Evolutionary conservation across 2,888 invertebrate species (phyloP).

Genomic region (Clanis bilineata): DNA sequence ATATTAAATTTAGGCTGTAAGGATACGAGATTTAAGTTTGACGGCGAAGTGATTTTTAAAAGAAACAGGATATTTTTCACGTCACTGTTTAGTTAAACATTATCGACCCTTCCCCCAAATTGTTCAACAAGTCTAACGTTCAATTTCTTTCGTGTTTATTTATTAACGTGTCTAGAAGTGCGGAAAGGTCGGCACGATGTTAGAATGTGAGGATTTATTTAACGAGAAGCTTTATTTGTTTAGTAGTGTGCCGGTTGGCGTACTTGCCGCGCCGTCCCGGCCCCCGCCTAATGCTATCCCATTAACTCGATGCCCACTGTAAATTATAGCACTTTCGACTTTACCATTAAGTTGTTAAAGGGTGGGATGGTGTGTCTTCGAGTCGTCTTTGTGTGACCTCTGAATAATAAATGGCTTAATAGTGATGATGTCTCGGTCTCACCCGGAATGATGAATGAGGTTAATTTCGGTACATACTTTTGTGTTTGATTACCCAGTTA

Average conservation of each 20-base stretch:
- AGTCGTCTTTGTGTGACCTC: conserved; percentile 30
- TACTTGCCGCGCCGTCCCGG: too few relatives aligned
- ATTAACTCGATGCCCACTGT: conserved; percentile 55
- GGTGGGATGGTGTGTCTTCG: conserved; percentile 4
- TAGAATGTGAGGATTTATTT: conserved; percentile 70
- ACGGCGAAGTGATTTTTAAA: neutral
- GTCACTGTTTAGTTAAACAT: neutral
- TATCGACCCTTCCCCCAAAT: conserved; percentile 6
- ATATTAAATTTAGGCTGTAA: too few relatives aligned
- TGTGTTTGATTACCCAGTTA: neutral
- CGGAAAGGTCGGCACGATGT: conserved; percentile 64
- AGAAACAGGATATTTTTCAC: neutral
- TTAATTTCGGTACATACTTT: conserved; percentile 33
- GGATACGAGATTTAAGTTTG: neutral
- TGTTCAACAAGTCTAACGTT: conserved; percentile 9
- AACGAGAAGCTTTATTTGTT: conserved; percentile 72
- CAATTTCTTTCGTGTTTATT: conserved; percentile 46
- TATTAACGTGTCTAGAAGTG: conserved; percentile 59
- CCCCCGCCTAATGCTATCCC: conserved; percentile 62
- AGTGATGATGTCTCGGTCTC: conserved; percentile 57
- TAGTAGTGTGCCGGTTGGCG: conserved; percentile 51
- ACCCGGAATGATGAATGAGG: conserved; percentile 46
- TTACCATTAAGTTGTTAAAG: conserved; percentile 41
- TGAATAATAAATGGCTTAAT: conserved; percentile 68
- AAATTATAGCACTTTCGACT: conserved; percentile 55